Evolutionary conservation across 1,140 invertebrate genomes (phyloP).

Genomic region (Drosophila pseudoobscura): DNA sequence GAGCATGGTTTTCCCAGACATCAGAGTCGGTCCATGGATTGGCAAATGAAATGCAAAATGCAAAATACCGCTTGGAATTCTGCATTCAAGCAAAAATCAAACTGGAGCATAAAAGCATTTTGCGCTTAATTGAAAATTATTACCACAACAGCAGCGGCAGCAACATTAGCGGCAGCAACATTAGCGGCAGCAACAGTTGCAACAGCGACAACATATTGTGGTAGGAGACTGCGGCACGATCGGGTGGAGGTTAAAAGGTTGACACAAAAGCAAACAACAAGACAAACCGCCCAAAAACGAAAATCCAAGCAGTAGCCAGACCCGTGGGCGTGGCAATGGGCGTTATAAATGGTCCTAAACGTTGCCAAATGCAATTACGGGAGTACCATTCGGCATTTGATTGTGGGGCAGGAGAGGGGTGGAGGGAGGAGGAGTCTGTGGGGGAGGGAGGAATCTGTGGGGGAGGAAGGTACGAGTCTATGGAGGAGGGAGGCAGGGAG

Average conservation of each 20-base stretch:
- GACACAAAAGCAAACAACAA: constrained; percentile 54
- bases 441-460: too few relatives aligned
- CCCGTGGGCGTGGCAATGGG: constrained; percentile 44
- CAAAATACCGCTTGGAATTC: constrained; percentile 48
- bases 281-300: constrained; percentile 1
- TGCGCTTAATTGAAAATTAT: constrained; percentile 60
- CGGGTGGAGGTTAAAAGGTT: constrained; percentile 59
- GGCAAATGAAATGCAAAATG: constrained; percentile 49
- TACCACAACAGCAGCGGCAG: constrained; percentile 45
- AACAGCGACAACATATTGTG: constrained; percentile 8
- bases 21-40: constrained; percentile 21
- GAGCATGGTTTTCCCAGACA: constrained; percentile 42
- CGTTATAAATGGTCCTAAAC: constrained; percentile 56
- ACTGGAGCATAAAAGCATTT: constrained; percentile 58
- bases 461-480: too few relatives aligned
- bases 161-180: background rate
- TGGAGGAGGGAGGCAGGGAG: too few relatives aligned
- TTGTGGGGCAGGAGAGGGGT: background rate
- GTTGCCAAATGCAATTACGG: constrained; percentile 54
- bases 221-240: constrained; percentile 34
- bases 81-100: constrained; percentile 42
- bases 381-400: constrained; percentile 29
- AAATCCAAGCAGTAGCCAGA: constrained; percentile 8
- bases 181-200: constrained; percentile 19
- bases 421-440: too few relatives aligned